Evolutionary conservation across 2,797 vertebrate species (phyloP), one percentile per base, ranked within the genome.

Genomic region (Acrocephalus scirpaceus): DNA sequence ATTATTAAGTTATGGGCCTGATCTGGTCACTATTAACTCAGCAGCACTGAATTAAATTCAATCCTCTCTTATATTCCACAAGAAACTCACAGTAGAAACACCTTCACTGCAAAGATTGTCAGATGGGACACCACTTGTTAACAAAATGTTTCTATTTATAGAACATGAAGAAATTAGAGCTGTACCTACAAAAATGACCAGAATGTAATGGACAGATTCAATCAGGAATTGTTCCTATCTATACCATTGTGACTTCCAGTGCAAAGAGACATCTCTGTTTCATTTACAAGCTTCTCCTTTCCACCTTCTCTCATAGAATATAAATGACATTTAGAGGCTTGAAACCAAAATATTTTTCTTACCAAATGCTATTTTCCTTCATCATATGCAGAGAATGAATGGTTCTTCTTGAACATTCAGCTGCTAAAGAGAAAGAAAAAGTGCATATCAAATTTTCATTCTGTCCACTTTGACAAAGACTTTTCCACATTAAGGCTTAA

Each of bases 281-380:
- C 90, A 89, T 86, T 85, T 54, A 62, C 38, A 60, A 70, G n/a
- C 40, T 53, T 86, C 42, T 84, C 32, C 34, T n/a, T 86, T 58
- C 61, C 71, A 84, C 65, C 72, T 87, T 92, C 76, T 81, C 48
- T 93, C 77, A 75, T 5, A 58, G 74, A 84, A 64, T 92, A 80
- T 34, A 94, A 93, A 88, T 64, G 36, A 11, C 27, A 92, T 87
- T 67, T 62, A 42, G 91, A 95, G 92, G 79, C 84, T 56, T 82
- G 85, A 93, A 93, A 95, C n/a, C 8, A 16, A 95, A 96, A 47
- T 14, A 86, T 92, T 96, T 97, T 95, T 94, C 85, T 96, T 96
- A 95, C 94, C 94, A 95, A 95, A 94, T 77, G 87, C 93, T 95
- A 88, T 69, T 94, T 93, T 87, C 86, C 87, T 77, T 94, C 94